Percentiles rank a stretch among this genome's conserved stretches.
Evolutionary conservation across 2,888 invertebrate species (phyloP).

Genomic region (Melitaea athalia): DNA sequence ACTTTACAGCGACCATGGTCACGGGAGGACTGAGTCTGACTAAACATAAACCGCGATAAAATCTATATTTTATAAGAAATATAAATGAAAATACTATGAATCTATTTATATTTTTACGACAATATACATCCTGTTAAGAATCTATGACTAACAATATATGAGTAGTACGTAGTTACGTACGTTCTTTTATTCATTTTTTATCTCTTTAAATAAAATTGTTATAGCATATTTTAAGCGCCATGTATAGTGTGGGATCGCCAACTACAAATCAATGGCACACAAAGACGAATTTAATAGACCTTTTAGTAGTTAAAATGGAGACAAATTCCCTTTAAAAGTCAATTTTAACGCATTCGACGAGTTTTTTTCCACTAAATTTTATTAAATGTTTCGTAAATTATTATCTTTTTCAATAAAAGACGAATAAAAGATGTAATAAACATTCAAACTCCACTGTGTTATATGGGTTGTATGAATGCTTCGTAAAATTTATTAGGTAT

Average conservation of each 20-base stretch:
- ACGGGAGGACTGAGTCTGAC: too few relatives aligned
- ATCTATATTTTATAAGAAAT: too few relatives aligned
- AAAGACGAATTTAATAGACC: constrained; percentile 70
- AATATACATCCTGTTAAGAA: not conserved
- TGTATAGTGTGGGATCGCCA: constrained; percentile 52
- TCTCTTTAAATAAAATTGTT: not conserved
- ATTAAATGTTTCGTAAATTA: constrained; percentile 35
- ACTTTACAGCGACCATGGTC: too few relatives aligned
- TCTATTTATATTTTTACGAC: not conserved
- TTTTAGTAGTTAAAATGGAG: constrained; percentile 72
- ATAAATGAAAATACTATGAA: too few relatives aligned
- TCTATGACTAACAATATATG: too few relatives aligned
- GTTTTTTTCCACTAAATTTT: constrained; percentile 53
- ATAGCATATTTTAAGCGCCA: constrained; percentile 42
- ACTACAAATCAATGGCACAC: constrained; percentile 72
- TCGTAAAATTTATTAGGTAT: not conserved
- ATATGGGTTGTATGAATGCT: constrained; percentile 2
- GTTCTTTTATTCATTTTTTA: not conserved
- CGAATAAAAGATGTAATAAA: constrained; percentile 28
- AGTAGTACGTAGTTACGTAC: too few relatives aligned
- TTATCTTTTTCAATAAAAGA: constrained; percentile 27
- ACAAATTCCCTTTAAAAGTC: constrained; percentile 75
- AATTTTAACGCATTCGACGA: constrained; percentile 55
- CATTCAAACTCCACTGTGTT: constrained; percentile 12
- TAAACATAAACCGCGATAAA: too few relatives aligned